Evolutionary conservation across 37 sponge, comb jelly and placozoan species (phyloP).

Genomic region (Aphrocallistes beatrix): DNA sequence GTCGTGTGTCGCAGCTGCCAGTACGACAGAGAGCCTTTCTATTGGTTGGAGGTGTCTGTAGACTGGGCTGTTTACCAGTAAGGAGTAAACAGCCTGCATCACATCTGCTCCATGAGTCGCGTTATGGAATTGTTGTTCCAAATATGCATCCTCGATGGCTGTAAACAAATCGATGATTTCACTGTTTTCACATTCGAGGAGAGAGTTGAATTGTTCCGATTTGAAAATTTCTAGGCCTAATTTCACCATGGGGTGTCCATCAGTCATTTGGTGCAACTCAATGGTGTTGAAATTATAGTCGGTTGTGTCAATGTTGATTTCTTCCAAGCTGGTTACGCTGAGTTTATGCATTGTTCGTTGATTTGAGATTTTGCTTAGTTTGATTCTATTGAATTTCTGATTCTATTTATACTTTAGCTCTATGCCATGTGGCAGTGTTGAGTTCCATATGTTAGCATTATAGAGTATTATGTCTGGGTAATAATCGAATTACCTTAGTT

Average conservation of each 20-base stretch:
- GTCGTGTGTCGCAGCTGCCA: background rate
- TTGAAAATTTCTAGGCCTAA: background rate
- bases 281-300: background rate
- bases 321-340: background rate
- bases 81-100: background rate
- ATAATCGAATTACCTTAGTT: too few species aligned
- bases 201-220: background rate
- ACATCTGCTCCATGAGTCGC: background rate
- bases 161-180: background rate
- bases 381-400: too few species aligned
- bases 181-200: background rate
- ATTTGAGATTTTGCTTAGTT: background rate
- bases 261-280: background rate
- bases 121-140: background rate
- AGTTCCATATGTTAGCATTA: too few species aligned
- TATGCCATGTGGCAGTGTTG: too few species aligned
- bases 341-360: background rate
- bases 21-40: background rate
- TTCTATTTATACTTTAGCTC: too few species aligned
- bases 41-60: background rate
- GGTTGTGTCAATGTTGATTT: background rate
- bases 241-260: background rate
- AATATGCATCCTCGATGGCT: background rate
- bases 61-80: conserved; percentile 1
- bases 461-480: too few species aligned